Conservation (phyloP, 2,113 vertebrate genomes). For the Caretta caretta region DNA sequence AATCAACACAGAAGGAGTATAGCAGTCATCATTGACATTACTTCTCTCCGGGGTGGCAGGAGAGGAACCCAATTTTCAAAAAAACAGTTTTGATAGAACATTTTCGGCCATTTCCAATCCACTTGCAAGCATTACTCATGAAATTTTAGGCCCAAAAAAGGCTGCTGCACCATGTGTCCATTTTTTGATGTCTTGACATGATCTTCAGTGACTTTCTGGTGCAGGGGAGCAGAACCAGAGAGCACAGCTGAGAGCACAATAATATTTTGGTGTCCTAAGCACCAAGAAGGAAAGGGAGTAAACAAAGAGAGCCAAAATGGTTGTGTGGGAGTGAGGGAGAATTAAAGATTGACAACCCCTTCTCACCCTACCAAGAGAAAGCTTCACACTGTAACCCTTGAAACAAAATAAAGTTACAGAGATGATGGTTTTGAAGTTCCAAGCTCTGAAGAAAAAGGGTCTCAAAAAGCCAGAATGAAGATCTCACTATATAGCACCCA, state of each 20-base stretch:
- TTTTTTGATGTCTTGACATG: neutral
- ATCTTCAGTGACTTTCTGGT: neutral
- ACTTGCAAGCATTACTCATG: neutral
- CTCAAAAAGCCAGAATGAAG: neutral
- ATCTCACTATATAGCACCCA: neutral
- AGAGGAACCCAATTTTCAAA: neutral
- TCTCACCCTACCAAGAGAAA: neutral
- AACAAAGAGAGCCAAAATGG: neutral
- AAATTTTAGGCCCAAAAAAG: neutral
- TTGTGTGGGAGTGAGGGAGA: neutral
- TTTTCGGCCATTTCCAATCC: neutral
- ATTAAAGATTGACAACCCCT: neutral
- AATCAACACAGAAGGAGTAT: neutral
- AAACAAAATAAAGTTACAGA: neutral
- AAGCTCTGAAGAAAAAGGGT: neutral
- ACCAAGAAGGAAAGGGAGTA: neutral
- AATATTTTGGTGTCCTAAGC: neutral
- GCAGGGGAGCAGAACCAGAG: neutral
- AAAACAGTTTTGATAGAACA: neutral
- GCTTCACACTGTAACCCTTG: neutral
- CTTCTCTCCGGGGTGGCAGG: neutral
- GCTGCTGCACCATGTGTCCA: neutral
- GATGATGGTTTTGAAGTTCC: neutral
- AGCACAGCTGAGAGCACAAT: neutral
- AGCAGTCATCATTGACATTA: neutral